A percentile compares a stretch with the other conserved stretches of the same genome.
Conservation (phyloP, 2,113 vertebrate genomes). For the Zeus faber region DNA sequence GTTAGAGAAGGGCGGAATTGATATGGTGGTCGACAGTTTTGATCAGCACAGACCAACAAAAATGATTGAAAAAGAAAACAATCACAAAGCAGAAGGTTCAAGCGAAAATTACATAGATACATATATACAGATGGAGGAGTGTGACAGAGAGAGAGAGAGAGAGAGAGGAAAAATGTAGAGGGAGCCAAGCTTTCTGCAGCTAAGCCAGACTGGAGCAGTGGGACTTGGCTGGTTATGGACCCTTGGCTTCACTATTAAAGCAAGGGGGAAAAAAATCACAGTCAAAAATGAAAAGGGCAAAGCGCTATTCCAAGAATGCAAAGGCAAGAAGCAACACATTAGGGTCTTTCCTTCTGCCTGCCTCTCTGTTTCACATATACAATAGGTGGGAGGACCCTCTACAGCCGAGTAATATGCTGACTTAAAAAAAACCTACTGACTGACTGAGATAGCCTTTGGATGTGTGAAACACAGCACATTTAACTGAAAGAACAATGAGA, state of each 20-base stretch:
- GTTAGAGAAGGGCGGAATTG: no score
- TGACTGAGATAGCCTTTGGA: slow-evolving; percentile 10
- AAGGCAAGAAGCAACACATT: slow-evolving; percentile 77
- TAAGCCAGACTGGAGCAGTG: slow-evolving; percentile 71
- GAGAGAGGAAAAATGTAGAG: slow-evolving; percentile 26
- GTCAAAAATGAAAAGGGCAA: slow-evolving; percentile 70
- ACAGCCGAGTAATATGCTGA: slow-evolving; percentile 24
- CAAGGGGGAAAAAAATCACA: slow-evolving; percentile 57
- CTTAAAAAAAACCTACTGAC: slow-evolving; percentile 31
- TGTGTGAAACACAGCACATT: no score
- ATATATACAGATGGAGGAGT: slow-evolving; percentile 30
- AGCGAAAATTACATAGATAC: slow-evolving; percentile 34
- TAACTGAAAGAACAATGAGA: no score
- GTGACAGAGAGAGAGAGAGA: slow-evolving; percentile 26
- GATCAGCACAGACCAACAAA: neutral
- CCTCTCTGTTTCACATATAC: slow-evolving; percentile 60
- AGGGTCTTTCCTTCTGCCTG: slow-evolving; percentile 60
- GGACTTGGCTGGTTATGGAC: slow-evolving; percentile 73
- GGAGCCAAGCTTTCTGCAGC: slow-evolving; percentile 62
- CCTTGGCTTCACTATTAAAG: slow-evolving; percentile 68
- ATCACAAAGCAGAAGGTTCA: neutral
- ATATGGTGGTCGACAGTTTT: no score
- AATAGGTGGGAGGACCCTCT: slow-evolving; percentile 49
- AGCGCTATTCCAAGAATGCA: slow-evolving; percentile 77
- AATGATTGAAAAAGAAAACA: neutral